Conservation (phyloP, 2,113 vertebrate genomes). For the Takifugu flavidus region DNA sequence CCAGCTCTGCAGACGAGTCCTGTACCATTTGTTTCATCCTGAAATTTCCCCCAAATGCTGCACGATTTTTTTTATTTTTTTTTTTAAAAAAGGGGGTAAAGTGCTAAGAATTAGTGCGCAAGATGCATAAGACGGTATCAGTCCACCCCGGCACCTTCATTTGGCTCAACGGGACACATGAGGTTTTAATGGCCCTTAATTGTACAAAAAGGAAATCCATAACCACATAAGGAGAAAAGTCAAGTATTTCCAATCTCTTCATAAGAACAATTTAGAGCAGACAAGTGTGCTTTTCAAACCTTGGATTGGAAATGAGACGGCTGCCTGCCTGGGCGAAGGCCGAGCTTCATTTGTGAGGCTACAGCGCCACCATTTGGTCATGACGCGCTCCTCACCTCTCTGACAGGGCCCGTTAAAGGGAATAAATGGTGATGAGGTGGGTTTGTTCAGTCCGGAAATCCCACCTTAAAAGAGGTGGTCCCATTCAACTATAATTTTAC, state of each 20-base stretch:
- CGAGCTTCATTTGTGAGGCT: conserved; percentile 64
- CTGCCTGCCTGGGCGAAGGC: conserved; percentile 31
- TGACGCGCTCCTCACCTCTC: not conserved
- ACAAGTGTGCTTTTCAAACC: conserved; percentile 83
- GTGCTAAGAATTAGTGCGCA: not conserved
- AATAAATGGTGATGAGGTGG: conserved; percentile 13
- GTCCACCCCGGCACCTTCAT: conserved; percentile 64
- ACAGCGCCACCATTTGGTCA: conserved; percentile 74
- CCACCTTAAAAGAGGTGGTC: conserved; percentile 28
- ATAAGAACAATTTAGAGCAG: conserved; percentile 80
- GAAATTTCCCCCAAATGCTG: conserved; percentile 49
- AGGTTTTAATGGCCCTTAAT: conserved; percentile 79
- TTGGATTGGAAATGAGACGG: conserved; percentile 70
- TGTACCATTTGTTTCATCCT: conserved; percentile 52
- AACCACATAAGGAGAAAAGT: conserved; percentile 80
- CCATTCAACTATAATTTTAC: conserved; percentile 27
- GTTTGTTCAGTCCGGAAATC: conserved; percentile 25
- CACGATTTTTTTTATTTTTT: conserved; percentile 20
- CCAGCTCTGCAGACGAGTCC: conserved; percentile 37
- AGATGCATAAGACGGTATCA: conserved; percentile 29
- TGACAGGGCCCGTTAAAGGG: conserved; percentile 2
- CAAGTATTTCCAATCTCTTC: conserved; percentile 82
- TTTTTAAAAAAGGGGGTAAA: conserved; percentile 3
- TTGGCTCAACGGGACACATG: conserved; percentile 72
- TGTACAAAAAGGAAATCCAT: conserved; percentile 77